Base-by-base conservation (phyloP, 2,113 vertebrate species). In the Centrocercus urophasianus region DNA sequence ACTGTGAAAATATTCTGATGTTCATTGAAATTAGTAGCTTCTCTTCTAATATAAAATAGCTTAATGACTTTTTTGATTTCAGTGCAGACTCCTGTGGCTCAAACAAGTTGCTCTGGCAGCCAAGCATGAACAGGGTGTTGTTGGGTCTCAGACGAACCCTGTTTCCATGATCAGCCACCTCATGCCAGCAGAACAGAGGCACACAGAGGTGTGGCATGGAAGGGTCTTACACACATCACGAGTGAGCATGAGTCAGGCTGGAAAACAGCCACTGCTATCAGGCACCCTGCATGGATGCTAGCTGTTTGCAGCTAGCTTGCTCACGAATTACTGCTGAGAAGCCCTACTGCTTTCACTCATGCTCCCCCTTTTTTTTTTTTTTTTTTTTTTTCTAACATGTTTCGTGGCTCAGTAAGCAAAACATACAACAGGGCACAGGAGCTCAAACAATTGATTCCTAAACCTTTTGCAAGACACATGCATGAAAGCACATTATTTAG, bases 101-200 rank as follows among this genome's bases (percentile, higher is more conserved):
- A n/a, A 50, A 67, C 75, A 83, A 66, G 72, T 84, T 52, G 38
- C 50, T 80, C 71, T 88, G 75, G 83, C 76, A 94, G 60, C 8
- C 71, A 93, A 83, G 80, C 42, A 54, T 15, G 2, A 32, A 34
- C 42, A 6, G 1, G 38, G 3, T 6, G 10, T 0, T 6, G 4
- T 12, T 45, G 45, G 34, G 28, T 7, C n/a, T 59, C 45, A 63
- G 64, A 10, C 2, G n/a, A 43, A 21, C 14, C 24, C 45, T 8
- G 16, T 32, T 54, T 10, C 84, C 59, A 48, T 18, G 45, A 8
- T 67, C 3, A 2, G 30, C 6, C 83, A 48, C 63, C 59, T 22
- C 34, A 30, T 8, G 3, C 14, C 64, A 77, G 48, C 13, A 65
- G 57, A 32, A 2, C 40, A 45, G 54, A 1, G 1, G 57, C 64